Evolutionary conservation across 2,113 vertebrate species (phyloP), one percentile per base, ranked within the genome.

Genomic region (Triplophysa dalaica): DNA sequence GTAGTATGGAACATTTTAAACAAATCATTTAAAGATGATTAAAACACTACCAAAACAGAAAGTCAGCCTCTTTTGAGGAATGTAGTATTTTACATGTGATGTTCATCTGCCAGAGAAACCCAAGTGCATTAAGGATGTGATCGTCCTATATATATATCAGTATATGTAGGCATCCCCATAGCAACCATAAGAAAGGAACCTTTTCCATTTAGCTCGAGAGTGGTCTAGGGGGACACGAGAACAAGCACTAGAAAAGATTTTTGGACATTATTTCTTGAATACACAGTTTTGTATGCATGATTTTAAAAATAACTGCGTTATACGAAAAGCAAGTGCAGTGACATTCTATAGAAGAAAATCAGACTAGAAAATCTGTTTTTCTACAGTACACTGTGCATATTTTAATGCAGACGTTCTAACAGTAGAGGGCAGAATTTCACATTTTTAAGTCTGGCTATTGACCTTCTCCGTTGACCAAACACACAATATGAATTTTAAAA

Each of bases 81-180:
- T n/a, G 7, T 56, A 56, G n/a, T 8, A n/a, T n/a, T 56, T 45
- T 61, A 41, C 0, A 10, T 38, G 56, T 9, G 2, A 8, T 74
- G 33, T 43, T 74, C 33, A 17, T 61, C 12, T 17, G 10, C 3
- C 21, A 61, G 56, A 64, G 45, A 52, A 64, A 4, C 45, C 4
- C 11, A 65, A 16, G 58, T 29, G 61, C 19, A 16, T 33, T 76
- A 75, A 75, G n/a, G 41, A 62, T 48, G 9, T 33, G 60, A 76
- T 75, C 21, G 62, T 62, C 21, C 72, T 62, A 75, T 62, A 38
- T 38, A 76, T 76, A 33, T 52, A 76, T 65, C 41, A 48, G 8
- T 22, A 52, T 29, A 24, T 64, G n/a, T 52, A 50, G 60, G 14
- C 61, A 76, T 76, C 45, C 33, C 74, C 74, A 76, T 65, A 65